These are phyloP conservation scores for Pinctada fucata DNA, from an alignment of 2,888 invertebrate species.

Conservation along the genomic window DNA sequence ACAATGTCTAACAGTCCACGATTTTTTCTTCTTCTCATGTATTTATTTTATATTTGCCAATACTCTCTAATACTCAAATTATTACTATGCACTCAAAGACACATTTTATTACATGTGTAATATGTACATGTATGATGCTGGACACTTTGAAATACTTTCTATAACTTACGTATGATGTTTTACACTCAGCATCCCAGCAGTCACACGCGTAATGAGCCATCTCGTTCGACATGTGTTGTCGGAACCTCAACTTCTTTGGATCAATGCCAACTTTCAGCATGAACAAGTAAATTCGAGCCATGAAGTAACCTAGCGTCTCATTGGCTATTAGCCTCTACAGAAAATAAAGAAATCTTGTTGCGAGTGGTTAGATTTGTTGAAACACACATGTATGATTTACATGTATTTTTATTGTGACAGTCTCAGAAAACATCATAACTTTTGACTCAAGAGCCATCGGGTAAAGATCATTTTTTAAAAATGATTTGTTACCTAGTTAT, in stretches of 20 bases:
- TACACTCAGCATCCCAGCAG: conserved; percentile 99
- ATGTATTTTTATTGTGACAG: no score
- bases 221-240: conserved; percentile 99
- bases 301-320: conserved; percentile 97
- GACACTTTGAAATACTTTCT: no score
- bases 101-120: background rate
- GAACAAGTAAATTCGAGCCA: conserved; percentile 95
- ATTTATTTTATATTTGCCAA: no score
- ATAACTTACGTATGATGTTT: conserved; percentile 90
- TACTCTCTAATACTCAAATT: no score
- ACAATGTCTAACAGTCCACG: no score
- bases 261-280: conserved; percentile 92
- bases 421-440: no score
- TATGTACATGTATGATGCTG: no score
- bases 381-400: no score
- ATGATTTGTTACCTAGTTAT: no score
- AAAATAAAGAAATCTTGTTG: conserved; percentile 30
- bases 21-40: no score
- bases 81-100: background rate
- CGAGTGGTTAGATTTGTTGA: background rate
- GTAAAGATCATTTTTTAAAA: no score
- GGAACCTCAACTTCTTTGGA: conserved; percentile 90
- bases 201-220: conserved; percentile 99
- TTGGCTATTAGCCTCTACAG: conserved; percentile 87
- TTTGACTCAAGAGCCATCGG: background rate